Conservation (phyloP, 1,140 invertebrate genomes). For the Microplitis mediator region DNA sequence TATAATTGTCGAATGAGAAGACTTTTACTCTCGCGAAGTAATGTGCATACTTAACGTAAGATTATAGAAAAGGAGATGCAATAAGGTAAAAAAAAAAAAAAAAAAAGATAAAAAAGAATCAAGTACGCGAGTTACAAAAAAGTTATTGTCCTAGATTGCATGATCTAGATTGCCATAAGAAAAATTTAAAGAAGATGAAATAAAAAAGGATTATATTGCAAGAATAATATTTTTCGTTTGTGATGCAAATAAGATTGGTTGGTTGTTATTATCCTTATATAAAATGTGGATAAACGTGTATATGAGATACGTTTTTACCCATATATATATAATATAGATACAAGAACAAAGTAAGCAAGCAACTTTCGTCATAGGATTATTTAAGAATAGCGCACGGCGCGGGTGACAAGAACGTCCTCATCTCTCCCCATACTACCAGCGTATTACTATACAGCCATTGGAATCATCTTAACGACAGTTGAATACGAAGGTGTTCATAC, state of each 20-base stretch:
- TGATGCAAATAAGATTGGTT: background rate
- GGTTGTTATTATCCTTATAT: background rate
- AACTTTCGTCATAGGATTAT: slow-evolving; percentile 7
- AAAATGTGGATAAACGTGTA: background rate
- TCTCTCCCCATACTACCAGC: background rate
- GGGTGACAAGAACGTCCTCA: slow-evolving; percentile 5
- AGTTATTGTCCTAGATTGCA: too few relatives aligned
- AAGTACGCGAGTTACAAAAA: too few relatives aligned
- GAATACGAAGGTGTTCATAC: background rate
- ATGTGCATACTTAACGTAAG: too few relatives aligned
- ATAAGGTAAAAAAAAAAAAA: too few relatives aligned
- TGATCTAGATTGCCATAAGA: too few relatives aligned
- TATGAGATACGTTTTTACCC: too few relatives aligned
- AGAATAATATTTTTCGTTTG: background rate
- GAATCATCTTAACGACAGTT: background rate
- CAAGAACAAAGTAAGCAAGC: background rate
- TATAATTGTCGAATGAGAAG: too few relatives aligned
- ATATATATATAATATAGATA: background rate
- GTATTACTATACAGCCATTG: background rate
- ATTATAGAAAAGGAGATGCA: too few relatives aligned
- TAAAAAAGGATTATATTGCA: background rate
- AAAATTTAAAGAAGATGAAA: background rate
- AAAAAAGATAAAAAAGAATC: too few relatives aligned
- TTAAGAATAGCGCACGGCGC: background rate
- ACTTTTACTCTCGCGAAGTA: too few relatives aligned